Base-by-base conservation (phyloP, 64 coral and sea anemone species). In the Orbicella faveolata region DNA sequence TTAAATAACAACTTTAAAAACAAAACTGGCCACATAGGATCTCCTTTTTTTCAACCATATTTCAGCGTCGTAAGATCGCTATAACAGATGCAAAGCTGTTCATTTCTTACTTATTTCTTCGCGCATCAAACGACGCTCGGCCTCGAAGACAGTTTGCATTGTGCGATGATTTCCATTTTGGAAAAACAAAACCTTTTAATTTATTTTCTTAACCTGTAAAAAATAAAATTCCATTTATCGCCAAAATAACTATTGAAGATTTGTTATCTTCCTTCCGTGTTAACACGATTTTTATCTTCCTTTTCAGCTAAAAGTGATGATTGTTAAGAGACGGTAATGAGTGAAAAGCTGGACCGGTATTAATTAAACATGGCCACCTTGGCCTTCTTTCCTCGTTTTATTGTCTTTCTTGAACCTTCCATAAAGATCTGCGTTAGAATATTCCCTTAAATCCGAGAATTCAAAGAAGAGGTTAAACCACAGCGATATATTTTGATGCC, bases 351-450 rank as follows among this genome's bases (percentile, higher is more conserved):
- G 39, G 44, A 39, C 65, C 82, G 37, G 37, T 70, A 68, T 85
- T 72, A 85, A 85, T 85, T 85, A 85, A 85, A 85, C 66, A 85
- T 85, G 64, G 82, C 26, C 80, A 85, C 82, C 63, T 70, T 72
- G 82, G 82, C 82, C 82, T 73, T 85, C 82, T 41, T 41, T 36
- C 30, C n/a, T 57, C 25, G 67, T 34, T 85, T 84, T 70, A 70
- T 72, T 85, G 21, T 85, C 19, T 72, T 85, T 67, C 80, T 37
- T 83, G 55, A 83, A 44, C 17, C 13, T 70, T 73, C 82, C 39
- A 8, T 62, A 73, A 85, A 72, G 20, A 72, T 52, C 26, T 73
- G 21, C 21, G 36, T 26, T 25, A 9, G 67, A 25, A 11, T 6
- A 26, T 26, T 70, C 1, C 25, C 25, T 70, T n/a, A 70, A 70